Evolutionary conservation across 2,888 invertebrate species (phyloP).

Genomic region (Ochropleura plecta): DNA sequence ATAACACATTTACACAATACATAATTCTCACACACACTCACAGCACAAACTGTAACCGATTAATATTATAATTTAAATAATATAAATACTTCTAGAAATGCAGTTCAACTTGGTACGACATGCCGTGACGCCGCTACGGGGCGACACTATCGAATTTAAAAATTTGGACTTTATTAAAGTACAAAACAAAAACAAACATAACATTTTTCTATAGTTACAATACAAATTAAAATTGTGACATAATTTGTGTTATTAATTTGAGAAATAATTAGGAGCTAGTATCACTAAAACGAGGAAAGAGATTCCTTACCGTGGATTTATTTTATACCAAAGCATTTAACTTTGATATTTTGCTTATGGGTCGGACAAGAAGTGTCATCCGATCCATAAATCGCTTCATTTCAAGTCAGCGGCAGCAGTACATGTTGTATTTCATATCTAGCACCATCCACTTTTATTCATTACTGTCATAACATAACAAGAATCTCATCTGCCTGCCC

Average conservation of each 20-base stretch:
- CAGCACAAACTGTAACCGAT: slow-evolving; percentile 86
- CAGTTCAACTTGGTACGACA: slow-evolving; percentile 90
- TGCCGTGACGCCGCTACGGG: slow-evolving; percentile 74
- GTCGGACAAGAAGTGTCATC: slow-evolving; percentile 89
- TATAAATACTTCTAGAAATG: slow-evolving; percentile 90
- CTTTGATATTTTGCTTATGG: slow-evolving; percentile 78
- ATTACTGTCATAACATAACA: slow-evolving; percentile 53
- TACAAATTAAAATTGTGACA: slow-evolving; percentile 87
- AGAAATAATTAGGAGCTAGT: slow-evolving; percentile 89
- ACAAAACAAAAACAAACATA: slow-evolving; percentile 89
- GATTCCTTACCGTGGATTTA: slow-evolving; percentile 85
- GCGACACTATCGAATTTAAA: slow-evolving; percentile 78
- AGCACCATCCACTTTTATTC: slow-evolving; percentile 80
- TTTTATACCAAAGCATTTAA: slow-evolving; percentile 72
- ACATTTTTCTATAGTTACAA: slow-evolving; percentile 86
- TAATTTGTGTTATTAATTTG: slow-evolving; percentile 88
- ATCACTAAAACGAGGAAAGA: slow-evolving; percentile 90
- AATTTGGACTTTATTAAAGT: slow-evolving; percentile 84
- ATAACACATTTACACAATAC: slow-evolving; percentile 88
- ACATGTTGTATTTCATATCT: slow-evolving; percentile 67
- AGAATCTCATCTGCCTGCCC: slow-evolving; percentile 68
- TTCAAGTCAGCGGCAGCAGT: slow-evolving; percentile 83
- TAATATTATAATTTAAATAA: slow-evolving; percentile 87
- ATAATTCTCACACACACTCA: slow-evolving; percentile 86
- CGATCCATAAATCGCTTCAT: slow-evolving; percentile 86